Evolutionary conservation across 2,888 invertebrate genomes (phyloP).

Genomic region (Tenthredo notha): DNA sequence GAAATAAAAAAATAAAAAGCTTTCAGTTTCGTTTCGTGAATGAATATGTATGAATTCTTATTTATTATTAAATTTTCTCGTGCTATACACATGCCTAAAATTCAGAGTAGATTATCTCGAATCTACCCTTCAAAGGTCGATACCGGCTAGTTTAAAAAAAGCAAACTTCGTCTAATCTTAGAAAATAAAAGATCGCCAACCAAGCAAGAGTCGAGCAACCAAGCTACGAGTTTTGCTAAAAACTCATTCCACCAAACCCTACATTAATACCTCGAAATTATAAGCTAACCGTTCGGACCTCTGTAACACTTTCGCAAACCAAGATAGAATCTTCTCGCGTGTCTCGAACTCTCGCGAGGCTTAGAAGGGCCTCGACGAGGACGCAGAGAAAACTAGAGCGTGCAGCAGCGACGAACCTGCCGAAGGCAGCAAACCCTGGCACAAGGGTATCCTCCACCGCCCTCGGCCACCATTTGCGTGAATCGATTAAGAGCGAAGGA

Average conservation of each 20-base stretch:
- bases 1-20: background rate
- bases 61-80: constrained; percentile 19
- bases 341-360: constrained; percentile 22
- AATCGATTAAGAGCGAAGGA: constrained; percentile 32
- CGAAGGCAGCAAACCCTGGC: constrained; percentile 7
- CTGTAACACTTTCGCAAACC: constrained; percentile 14
- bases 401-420: background rate
- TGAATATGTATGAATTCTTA: constrained; percentile 35
- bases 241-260: constrained; percentile 1
- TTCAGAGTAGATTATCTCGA: constrained; percentile 15
- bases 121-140: constrained; percentile 42
- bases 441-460: constrained; percentile 29
- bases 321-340: constrained; percentile 42
- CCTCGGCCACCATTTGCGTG: constrained; percentile 33
- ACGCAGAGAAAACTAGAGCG: constrained; percentile 19
- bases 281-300: constrained; percentile 26
- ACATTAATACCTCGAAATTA: constrained; percentile 39
- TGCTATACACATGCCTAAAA: background rate
- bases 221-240: background rate
- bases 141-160: constrained; percentile 21
- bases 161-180: constrained; percentile 2
- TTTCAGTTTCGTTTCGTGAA: constrained; percentile 18
- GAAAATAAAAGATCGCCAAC: constrained; percentile 27
- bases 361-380: background rate
- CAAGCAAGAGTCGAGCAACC: background rate